Evolutionary conservation across 2,888 invertebrate species (phyloP).

Genomic region (Xanthostigma xanthostigma): DNA sequence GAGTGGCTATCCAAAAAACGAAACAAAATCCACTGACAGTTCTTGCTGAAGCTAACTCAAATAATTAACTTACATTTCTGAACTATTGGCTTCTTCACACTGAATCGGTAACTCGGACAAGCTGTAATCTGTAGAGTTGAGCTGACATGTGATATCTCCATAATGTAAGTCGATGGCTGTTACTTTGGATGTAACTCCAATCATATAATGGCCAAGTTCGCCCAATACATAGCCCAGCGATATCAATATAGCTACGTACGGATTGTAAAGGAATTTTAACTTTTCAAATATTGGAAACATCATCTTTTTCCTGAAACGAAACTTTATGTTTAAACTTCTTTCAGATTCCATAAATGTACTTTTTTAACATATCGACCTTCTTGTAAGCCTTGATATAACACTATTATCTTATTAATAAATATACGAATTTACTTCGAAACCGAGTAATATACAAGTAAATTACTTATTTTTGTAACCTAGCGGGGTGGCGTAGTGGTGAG

Average conservation of each 20-base stretch:
- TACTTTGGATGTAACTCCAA: conserved; percentile 77
- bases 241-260: conserved; percentile 64
- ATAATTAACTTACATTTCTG: conserved; percentile 30
- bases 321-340: not conserved
- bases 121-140: conserved; percentile 45
- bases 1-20: too few species aligned
- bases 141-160: conserved; percentile 72
- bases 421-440: too few species aligned
- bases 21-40: too few species aligned
- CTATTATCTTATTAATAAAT: too few species aligned
- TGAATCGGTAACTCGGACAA: conserved; percentile 34
- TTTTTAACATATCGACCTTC: not conserved
- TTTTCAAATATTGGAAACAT: conserved; percentile 34
- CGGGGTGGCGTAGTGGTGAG: too few species aligned
- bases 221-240: conserved; percentile 74
- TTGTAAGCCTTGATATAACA: too few species aligned
- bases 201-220: conserved; percentile 76
- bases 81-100: conserved; percentile 39
- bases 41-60: too few species aligned
- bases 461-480: too few species aligned
- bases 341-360: not conserved
- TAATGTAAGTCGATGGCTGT: conserved; percentile 74
- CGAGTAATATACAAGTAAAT: too few species aligned
- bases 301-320: conserved; percentile 20
- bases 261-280: conserved; percentile 54